phyloP scores from a whole-genome alignment of 2,888 invertebrate genomes.

The Oligia latruncula region DNA sequence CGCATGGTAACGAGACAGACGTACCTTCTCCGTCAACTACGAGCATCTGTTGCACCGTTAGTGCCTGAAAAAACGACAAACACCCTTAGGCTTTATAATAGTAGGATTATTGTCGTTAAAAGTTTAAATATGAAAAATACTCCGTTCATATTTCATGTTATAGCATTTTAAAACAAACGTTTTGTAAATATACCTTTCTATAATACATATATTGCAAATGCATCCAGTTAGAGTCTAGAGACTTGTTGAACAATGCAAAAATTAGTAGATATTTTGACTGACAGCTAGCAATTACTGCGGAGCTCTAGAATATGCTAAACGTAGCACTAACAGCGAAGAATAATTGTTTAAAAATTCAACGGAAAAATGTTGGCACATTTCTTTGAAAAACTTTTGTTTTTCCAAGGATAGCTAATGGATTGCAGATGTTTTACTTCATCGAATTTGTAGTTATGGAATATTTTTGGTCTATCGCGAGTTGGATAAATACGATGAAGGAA shows the following conservation, averaged over 20 bases:
- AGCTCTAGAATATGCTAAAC: constrained; percentile 50
- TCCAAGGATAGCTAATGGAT: constrained; percentile 17
- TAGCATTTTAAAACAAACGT: neutral
- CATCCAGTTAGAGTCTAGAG: neutral
- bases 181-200: neutral
- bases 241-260: constrained; percentile 27
- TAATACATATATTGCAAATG: neutral
- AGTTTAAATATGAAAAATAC: neutral
- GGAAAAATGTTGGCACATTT: constrained; percentile 48
- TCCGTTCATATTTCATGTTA: neutral
- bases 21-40: too few species aligned
- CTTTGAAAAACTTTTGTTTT: constrained; percentile 21
- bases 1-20: too few species aligned
- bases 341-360: constrained; percentile 46
- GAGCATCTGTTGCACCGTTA: too few species aligned
- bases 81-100: too few species aligned
- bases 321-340: constrained; percentile 42
- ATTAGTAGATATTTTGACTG: constrained; percentile 19
- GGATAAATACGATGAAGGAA: neutral
- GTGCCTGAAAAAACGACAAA: too few species aligned
- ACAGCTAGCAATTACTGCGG: constrained; percentile 48
- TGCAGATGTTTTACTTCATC: constrained; percentile 40
- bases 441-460: constrained; percentile 5
- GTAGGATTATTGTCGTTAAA: neutral
- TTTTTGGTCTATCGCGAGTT: neutral